These are phyloP conservation scores for Agonopterix arenella DNA, from an alignment of 2,888 invertebrate genomes.

Conservation along the genomic window DNA sequence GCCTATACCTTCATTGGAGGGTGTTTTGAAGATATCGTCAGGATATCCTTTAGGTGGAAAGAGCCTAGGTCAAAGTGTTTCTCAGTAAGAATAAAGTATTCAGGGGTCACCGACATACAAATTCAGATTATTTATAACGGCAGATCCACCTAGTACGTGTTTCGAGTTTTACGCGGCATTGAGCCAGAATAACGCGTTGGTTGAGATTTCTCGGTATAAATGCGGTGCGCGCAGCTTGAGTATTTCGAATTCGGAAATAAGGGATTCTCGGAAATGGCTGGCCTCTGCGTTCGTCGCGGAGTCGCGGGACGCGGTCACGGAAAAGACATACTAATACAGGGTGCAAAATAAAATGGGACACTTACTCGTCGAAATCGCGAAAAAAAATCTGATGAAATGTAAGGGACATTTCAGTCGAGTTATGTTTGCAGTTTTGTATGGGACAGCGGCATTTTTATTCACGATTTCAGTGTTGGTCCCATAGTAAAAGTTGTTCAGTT, in stretches of 20 bases:
- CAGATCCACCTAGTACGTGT: conserved; percentile 56
- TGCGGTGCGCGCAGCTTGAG: conserved; percentile 30
- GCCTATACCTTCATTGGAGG: too few species aligned
- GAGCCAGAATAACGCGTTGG: conserved; percentile 66
- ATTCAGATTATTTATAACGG: conserved; percentile 67
- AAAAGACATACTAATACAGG: too few species aligned
- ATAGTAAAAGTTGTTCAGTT: too few species aligned
- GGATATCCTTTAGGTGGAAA: too few species aligned
- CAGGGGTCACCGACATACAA: conserved; percentile 61
- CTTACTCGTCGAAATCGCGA: too few species aligned
- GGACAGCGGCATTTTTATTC: too few species aligned
- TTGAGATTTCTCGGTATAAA: conserved; percentile 64
- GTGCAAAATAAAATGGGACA: too few species aligned
- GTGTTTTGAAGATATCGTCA: too few species aligned
- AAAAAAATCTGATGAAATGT: too few species aligned
- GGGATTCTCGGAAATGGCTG: conserved; percentile 65
- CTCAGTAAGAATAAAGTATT: conserved; percentile 37
- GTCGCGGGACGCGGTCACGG: conserved; percentile 33
- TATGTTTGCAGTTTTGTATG: too few species aligned
- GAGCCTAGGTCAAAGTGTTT: conserved; percentile 17
- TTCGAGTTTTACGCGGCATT: conserved; percentile 62
- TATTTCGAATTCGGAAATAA: conserved; percentile 74
- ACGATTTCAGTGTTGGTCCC: too few species aligned
- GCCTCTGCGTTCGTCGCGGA: conserved; percentile 42
- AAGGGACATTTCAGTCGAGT: too few species aligned